Percentiles rank a stretch among this genome's conserved stretches.
Evolutionary conservation across 2,888 invertebrate species (phyloP).

Genomic region (Nomada fucata): DNA sequence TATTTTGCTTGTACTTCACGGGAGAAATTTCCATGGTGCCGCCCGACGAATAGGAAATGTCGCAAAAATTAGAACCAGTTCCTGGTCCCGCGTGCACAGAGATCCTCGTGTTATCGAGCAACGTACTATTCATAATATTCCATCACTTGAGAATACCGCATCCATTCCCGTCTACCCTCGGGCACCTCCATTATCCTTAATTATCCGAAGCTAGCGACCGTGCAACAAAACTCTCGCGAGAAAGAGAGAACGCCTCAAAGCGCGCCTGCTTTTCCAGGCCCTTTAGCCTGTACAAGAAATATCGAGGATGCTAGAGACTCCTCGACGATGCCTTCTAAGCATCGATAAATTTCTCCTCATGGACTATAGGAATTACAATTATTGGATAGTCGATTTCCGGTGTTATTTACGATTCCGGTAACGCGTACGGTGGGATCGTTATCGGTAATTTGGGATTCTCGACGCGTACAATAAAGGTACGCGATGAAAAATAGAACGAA

Average conservation of each 20-base stretch:
- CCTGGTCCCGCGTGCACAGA: constrained; percentile 29
- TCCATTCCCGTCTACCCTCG: constrained; percentile 69
- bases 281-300: constrained; percentile 36
- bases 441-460: constrained; percentile 1
- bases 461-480: not conserved
- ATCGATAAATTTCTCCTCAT: constrained; percentile 61
- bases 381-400: constrained; percentile 14
- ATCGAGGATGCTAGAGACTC: constrained; percentile 24
- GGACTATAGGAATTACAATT: constrained; percentile 33
- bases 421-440: not conserved
- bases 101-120: constrained; percentile 52
- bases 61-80: constrained; percentile 63
- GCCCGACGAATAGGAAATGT: constrained; percentile 42
- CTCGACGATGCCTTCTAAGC: constrained; percentile 57
- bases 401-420: constrained; percentile 36
- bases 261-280: constrained; percentile 55
- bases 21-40: constrained; percentile 7
- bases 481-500: not conserved
- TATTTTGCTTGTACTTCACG: not conserved
- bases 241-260: constrained; percentile 41
- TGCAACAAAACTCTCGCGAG: constrained; percentile 58
- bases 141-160: constrained; percentile 70
- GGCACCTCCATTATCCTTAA: constrained; percentile 74
- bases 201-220: constrained; percentile 69
- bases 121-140: constrained; percentile 70